Evolutionary conservation across 2,797 vertebrate species (phyloP).

Genomic region (Rousettus madagascariensis): DNA sequence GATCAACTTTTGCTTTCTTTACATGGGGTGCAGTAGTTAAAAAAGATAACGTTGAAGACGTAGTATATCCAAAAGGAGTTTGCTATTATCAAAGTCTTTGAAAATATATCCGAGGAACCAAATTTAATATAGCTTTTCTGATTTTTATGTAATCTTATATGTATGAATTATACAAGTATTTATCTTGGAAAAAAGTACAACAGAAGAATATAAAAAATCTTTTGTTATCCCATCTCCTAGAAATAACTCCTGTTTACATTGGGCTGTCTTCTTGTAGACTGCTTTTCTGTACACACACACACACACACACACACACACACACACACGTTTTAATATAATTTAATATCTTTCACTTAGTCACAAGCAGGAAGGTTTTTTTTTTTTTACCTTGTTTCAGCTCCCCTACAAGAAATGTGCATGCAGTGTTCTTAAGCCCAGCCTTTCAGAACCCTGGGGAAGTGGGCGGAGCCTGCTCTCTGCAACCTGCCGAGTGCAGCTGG

Average conservation of each 20-base stretch:
- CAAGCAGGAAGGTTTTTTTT: background rate
- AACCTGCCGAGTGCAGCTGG: background rate
- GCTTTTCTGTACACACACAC: background rate
- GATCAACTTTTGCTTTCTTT: background rate
- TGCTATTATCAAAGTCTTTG: background rate
- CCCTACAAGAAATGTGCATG: background rate
- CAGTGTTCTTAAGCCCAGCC: background rate
- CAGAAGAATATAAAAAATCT: background rate
- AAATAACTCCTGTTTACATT: background rate
- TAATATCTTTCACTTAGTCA: background rate
- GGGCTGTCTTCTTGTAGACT: background rate
- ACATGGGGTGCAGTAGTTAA: background rate
- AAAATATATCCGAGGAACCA: background rate
- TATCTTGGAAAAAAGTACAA: background rate
- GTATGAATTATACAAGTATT: background rate
- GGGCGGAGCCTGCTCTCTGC: background rate
- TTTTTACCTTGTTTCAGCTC: background rate
- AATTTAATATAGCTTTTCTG: background rate
- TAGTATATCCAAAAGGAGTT: background rate
- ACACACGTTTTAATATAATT: background rate
- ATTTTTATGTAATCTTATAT: background rate
- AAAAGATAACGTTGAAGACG: background rate
- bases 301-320: background rate
- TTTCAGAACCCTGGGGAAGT: background rate
- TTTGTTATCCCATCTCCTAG: background rate